Evolutionary conservation across 2,888 invertebrate species (phyloP), one percentile per base, ranked within the genome.

Genomic region (Lasius fuliginosus): DNA sequence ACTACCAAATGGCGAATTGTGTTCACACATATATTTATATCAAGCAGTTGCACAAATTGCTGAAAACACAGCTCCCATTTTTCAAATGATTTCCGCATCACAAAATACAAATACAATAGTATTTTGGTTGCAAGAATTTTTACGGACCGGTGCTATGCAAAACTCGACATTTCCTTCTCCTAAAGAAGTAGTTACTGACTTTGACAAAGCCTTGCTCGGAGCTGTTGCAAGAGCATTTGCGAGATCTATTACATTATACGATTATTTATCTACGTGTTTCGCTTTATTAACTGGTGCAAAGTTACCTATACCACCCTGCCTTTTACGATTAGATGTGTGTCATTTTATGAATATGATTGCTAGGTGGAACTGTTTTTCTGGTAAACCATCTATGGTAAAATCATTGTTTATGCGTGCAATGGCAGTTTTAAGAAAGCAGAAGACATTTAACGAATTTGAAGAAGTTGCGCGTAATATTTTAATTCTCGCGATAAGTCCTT

Each of bases 11-110:
- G 18, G 33, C 9, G 36, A 64, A 36, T 64, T 64, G 0, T 64
- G 36, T n/a, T n/a, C 64, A n/a, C 64, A 64, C 11, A 64, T 64
- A 64, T 64, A 64, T 11, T 64, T 64, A 36, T 64, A 62, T 62
- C 62, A 62, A 64, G 33, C 33, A 12, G 11, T 36, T 18, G 33
- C 33, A 36, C 33, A 62, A 62, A 9, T 62, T 18, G n/a, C 3
- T 64, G 36, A 64, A 36, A 64, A 64, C n/a, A 64, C n/a, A n/a
- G 9, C 62, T 33, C 64, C 64, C 3, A 64, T 64, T 36, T 36
- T 64, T n/a, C 64, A 64, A 36, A 64, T 64, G 36, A 36, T 64
- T 36, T 64, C 36, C 12, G n/a, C 36, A n/a, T 36, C 36, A 33
- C 33, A 36, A 36, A 36, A n/a, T 33, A 64, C 64, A 46, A 46